Evolutionary conservation across 2,797 vertebrate genomes (phyloP), one percentile per base, ranked within the genome.

Genomic region (Dryobates pubescens): DNA sequence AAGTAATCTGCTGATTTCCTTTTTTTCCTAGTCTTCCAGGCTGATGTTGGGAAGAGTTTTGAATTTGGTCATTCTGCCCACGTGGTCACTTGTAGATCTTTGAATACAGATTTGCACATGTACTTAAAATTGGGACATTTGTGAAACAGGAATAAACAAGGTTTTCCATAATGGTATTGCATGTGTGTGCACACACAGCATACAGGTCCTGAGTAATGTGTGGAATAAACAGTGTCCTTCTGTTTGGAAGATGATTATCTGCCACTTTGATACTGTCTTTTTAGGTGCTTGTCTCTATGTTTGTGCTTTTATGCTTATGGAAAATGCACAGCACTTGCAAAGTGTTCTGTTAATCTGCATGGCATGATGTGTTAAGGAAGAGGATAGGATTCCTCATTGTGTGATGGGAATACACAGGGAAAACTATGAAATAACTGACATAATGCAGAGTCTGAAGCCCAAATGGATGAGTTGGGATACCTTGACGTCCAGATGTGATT

Each of bases 211-310:
- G 5, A 68, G 34, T 51, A 45, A 43, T 18, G 2, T 57, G 38
- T 19, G 45, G 84, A 72, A 72, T 64, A 90, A 90, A 88, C 51
- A 72, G 9, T 13, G 49, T 67, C 47, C 41, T 23, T 83, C 43
- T 85, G 57, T 87, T 94, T 75, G 41, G 61, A 70, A 89, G 82
- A 94, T 82, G 19, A 47, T 78, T 87, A 83, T 89, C 67, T 70
- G 45, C 38, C 75, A 58, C 84, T 90, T 86, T 38, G 34, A 24
- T 83, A 10, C 30, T 53, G 29, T 73, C 83, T 49, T 1, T 47
- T 61, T 77, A 20, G 12, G 47, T 45, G 18, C 36, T 80, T 75
- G 36, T 82, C 36, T 80, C 56, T 64, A 5, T 43, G 36, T 41
- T 79, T 73, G 47, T 88, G 54, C 24, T 51, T 23, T 51, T 51